Evolutionary conservation across 1,140 invertebrate species (phyloP).

Genomic region (Vollenhovia emeryi): DNA sequence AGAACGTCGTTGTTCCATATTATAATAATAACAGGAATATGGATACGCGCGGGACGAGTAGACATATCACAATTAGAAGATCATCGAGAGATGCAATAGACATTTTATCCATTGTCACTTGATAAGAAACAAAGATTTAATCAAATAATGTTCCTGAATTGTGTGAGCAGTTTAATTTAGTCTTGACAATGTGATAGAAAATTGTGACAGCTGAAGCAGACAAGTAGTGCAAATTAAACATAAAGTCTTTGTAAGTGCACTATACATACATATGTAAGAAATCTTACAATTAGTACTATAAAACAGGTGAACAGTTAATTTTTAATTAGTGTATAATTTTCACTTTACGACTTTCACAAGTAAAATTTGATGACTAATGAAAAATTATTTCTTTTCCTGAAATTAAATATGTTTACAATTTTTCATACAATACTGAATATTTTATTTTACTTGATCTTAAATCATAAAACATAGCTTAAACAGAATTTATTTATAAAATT

Average conservation of each 20-base stretch:
- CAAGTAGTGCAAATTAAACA: neutral
- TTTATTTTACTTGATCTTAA: neutral
- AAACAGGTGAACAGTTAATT: neutral
- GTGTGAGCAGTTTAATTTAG: neutral
- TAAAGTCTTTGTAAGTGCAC: neutral
- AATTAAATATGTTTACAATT: neutral
- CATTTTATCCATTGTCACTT: neutral
- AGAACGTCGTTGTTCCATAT: neutral
- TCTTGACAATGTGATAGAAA: neutral
- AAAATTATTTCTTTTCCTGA: neutral
- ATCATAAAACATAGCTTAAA: neutral
- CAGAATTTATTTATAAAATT: neutral
- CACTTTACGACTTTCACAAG: neutral
- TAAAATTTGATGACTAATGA: neutral
- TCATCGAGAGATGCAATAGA: neutral
- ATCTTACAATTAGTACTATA: neutral
- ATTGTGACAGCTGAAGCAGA: neutral
- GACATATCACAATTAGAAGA: neutral
- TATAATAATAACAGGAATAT: slow-evolving; percentile 11
- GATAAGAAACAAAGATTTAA: neutral
- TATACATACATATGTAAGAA: neutral
- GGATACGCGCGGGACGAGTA: neutral
- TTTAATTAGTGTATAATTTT: neutral
- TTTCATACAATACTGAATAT: neutral
- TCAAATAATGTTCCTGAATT: neutral